Evolutionary conservation across 1,140 invertebrate species (phyloP).

Genomic region (Schmidtea mediterranea): DNA sequence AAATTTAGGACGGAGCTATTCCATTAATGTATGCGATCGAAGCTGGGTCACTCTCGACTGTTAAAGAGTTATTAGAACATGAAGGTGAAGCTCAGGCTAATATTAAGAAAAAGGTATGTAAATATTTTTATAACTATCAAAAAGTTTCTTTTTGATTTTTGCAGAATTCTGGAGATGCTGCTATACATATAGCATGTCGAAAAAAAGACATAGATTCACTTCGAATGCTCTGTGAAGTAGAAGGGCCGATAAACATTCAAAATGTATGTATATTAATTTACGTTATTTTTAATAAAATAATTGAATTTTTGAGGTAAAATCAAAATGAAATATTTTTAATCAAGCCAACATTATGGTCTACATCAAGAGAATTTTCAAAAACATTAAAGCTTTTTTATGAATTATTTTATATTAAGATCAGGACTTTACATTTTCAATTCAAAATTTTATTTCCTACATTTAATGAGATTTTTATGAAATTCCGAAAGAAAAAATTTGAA

Average conservation of each 20-base stretch:
- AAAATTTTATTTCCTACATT: no score
- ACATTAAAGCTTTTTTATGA: no score
- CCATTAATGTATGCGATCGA: constrained; percentile 5
- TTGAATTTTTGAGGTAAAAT: constrained; percentile 30
- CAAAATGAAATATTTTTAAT: no score
- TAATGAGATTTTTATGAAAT: no score
- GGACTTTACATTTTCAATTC: no score
- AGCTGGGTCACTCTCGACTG: constrained; percentile 10
- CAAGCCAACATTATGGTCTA: no score
- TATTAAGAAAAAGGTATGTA: background rate
- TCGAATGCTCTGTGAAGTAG: background rate
- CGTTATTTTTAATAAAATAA: constrained; percentile 62
- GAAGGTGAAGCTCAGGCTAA: background rate
- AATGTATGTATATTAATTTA: constrained; percentile 53
- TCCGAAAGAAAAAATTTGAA: no score
- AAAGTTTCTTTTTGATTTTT: no score
- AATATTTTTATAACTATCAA: no score
- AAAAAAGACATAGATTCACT: constrained; percentile 16
- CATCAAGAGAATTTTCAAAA: no score
- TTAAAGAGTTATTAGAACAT: constrained; percentile 9
- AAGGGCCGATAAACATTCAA: background rate
- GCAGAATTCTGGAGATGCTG: constrained; percentile 37
- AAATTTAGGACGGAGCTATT: background rate
- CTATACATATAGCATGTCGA: constrained; percentile 60
- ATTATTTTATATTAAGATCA: no score